Conservation (phyloP, 2,888 invertebrate species). For the Drosophila neotestacea region DNA sequence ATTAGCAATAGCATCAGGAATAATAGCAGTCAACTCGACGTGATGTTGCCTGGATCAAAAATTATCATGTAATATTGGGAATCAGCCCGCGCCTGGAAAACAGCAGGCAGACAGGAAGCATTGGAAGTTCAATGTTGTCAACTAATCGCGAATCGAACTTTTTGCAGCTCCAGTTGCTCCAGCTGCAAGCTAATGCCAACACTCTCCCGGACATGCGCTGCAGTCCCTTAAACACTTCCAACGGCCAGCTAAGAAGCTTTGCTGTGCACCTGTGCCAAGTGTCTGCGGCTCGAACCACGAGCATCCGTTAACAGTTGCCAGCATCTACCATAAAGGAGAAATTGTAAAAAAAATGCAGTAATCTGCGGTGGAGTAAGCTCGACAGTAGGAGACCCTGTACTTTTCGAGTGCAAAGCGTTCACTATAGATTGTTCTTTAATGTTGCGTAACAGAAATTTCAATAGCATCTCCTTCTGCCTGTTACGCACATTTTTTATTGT, state of each 20-base stretch:
- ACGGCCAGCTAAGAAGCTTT: slow-evolving; percentile 16
- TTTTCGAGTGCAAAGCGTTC: no score
- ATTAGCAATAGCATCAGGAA: not conserved
- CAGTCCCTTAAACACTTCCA: slow-evolving; percentile 22
- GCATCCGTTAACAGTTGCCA: slow-evolving; percentile 51
- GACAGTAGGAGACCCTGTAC: not conserved
- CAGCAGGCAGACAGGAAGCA: slow-evolving; percentile 19
- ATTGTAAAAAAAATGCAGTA: not conserved
- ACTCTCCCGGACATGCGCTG: slow-evolving; percentile 52
- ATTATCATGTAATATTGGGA: slow-evolving; percentile 18
- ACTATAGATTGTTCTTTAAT: no score
- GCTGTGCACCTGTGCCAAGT: slow-evolving; percentile 73
- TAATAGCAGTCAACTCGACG: not conserved
- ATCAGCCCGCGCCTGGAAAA: slow-evolving; percentile 23
- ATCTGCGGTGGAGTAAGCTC: not conserved
- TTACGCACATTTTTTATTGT: no score
- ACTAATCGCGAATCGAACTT: slow-evolving; percentile 55
- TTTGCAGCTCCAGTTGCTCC: slow-evolving; percentile 25
- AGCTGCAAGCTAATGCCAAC: not conserved
- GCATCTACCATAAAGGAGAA: not conserved
- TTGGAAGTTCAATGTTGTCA: slow-evolving; percentile 28
- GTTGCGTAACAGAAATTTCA: no score
- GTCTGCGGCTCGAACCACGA: slow-evolving; percentile 71
- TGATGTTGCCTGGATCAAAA: slow-evolving; percentile 26
- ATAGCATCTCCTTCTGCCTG: no score